Percentiles rank a stretch among this genome's conserved stretches.
These are phyloP conservation scores for Nothoprocta pentlandii DNA, from an alignment of 2,113 vertebrate genomes.

Conservation along the genomic window DNA sequence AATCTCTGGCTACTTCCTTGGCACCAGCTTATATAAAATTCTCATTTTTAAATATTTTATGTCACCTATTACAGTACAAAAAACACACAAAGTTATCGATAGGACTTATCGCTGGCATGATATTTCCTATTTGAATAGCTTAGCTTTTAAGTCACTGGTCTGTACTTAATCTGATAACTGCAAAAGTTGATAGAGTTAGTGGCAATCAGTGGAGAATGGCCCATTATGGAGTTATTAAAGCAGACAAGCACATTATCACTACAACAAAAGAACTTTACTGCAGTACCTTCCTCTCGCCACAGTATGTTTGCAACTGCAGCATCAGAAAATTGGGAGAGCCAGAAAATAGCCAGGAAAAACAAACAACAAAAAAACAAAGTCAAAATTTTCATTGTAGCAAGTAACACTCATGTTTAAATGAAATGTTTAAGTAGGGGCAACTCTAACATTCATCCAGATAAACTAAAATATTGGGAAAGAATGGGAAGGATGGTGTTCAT, in stretches of 20 bases:
- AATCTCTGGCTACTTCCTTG: background rate
- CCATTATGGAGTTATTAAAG: conserved; percentile 70
- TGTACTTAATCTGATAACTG: conserved; percentile 19
- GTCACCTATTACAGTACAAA: background rate
- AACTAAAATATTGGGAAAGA: background rate
- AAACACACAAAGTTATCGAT: background rate
- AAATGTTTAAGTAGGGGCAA: conserved; percentile 7
- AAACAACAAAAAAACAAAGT: conserved; percentile 64
- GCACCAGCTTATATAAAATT: background rate
- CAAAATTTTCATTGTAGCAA: conserved; percentile 58
- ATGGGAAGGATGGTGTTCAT: background rate
- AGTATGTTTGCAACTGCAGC: conserved; percentile 97
- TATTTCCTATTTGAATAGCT: conserved; percentile 13
- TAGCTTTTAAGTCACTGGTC: conserved; percentile 18
- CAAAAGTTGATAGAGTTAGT: conserved; percentile 43
- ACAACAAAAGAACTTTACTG: conserved; percentile 68
- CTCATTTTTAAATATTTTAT: conserved; percentile 4
- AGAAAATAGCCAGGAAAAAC: conserved; percentile 66
- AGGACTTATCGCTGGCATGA: background rate
- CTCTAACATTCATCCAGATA: conserved; percentile 2
- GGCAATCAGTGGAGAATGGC: conserved; percentile 61
- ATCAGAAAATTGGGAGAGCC: conserved; percentile 68
- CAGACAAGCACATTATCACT: conserved; percentile 75
- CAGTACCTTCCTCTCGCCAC: conserved; percentile 98
- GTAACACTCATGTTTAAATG: conserved; percentile 26